A percentile compares a stretch with the other conserved stretches of the same genome.
Conservation (phyloP, 2,113 vertebrate species). For the Psephotus haematonotus region DNA sequence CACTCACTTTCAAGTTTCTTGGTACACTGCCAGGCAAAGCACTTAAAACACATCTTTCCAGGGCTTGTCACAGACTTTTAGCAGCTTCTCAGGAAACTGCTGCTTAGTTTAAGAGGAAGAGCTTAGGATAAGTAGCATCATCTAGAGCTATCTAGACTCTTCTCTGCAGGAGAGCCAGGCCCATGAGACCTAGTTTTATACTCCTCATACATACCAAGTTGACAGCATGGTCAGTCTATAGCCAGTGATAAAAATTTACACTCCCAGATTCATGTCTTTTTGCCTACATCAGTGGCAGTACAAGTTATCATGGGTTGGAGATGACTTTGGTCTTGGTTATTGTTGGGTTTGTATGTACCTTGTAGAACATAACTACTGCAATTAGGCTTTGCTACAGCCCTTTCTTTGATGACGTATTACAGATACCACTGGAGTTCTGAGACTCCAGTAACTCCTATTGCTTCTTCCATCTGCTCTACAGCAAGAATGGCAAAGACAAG, state of each 20-base stretch:
- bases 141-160: background rate
- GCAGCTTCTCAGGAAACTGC: background rate
- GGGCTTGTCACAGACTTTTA: background rate
- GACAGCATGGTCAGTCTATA: background rate
- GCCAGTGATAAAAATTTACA: background rate
- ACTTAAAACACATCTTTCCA: background rate
- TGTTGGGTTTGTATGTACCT: background rate
- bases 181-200: background rate
- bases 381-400: background rate
- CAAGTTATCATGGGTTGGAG: fast-evolving
- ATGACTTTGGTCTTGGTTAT: background rate
- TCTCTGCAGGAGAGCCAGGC: background rate
- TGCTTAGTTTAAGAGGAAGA: background rate
- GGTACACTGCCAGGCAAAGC: background rate
- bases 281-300: background rate
- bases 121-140: background rate
- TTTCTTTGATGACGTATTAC: background rate
- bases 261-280: background rate
- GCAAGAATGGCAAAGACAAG: background rate
- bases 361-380: background rate
- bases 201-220: fast-evolving
- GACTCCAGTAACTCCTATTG: background rate
- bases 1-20: background rate
- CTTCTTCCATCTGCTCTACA: background rate
- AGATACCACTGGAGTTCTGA: background rate